phyloP scores from a whole-genome alignment of 2,113 vertebrate species.

The Anoplopoma fimbria region DNA sequence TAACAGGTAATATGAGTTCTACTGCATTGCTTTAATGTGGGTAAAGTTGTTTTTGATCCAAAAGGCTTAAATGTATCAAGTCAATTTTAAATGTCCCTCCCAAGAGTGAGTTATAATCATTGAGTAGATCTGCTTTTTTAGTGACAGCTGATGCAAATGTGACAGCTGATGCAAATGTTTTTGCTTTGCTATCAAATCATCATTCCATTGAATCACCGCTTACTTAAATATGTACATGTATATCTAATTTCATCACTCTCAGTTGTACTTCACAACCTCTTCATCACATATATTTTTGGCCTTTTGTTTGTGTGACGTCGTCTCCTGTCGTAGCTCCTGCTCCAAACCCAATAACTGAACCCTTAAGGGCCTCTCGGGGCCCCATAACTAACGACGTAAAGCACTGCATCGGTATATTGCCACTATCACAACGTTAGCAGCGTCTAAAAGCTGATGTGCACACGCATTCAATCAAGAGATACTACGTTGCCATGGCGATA shows the following conservation, averaged over 20 bases:
- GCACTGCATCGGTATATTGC: not conserved
- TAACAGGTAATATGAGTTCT: no score
- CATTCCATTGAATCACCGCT: not conserved
- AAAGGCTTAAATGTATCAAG: not conserved
- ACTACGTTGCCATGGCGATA: not conserved
- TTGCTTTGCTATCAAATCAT: not conserved
- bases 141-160: no score
- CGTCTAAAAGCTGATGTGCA: not conserved
- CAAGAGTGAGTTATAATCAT: not conserved
- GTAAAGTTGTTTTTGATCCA: not conserved
- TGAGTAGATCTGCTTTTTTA: not conserved
- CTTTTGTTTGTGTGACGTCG: not conserved
- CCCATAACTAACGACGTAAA: conserved; percentile 11
- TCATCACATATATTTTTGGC: not conserved
- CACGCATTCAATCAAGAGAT: conserved; percentile 13
- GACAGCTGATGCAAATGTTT: not conserved
- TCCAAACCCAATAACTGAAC: conserved; percentile 1
- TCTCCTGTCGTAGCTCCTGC: not conserved
- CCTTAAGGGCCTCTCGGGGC: conserved; percentile 1
- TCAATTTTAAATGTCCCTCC: not conserved
- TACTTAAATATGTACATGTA: no score
- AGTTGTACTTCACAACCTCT: not conserved
- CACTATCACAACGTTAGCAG: not conserved
- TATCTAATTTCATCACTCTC: not conserved
- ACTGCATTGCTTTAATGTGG: no score